Base-by-base conservation (phyloP, 2,888 invertebrate genomes). In the Harpalus rubripes region DNA sequence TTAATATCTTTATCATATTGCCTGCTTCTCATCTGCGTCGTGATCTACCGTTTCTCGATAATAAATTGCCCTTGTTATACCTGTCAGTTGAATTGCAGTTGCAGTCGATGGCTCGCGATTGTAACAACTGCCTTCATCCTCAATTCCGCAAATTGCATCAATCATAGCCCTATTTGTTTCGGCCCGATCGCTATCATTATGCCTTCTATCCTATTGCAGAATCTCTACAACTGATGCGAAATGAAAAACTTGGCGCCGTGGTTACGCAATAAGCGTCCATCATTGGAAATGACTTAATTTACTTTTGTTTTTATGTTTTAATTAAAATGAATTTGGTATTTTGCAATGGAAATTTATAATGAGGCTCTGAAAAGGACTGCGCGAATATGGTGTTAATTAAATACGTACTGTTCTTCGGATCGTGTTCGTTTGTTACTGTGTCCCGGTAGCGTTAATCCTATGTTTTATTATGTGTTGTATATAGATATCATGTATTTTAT, bases 271-370 rank as follows among this genome's bases (percentile, higher is more conserved):
- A 32, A 83, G 83, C 61, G 83, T 83, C 58, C 74, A 83, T 83
- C 83, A 83, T 59, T 58, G 58, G 72, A 39, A 83, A 83, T 83
- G 76, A 83, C 83, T 83, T 76, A 83, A 83, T 83, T 83, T 83
- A 74, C 74, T 83, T 74, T 83, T 83, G 59, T 74, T 83, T 74
- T 83, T 83, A 83, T 83, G 83, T 74, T 83, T 83, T 76, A 83
- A 83, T 83, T 83, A 83, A 83, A 82, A 83, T 76, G 83, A 83
- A 72, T 83, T 83, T 74, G 83, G 76, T 72, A 83, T 82, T 82
- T 82, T 18, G 82, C 56, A 82, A 74, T 61, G 65, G 16, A 78
- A 26, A 58, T 78, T 78, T 78, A 78, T 78, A 78, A 78, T 58
- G 78, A 78, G 58, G 26, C 22, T 41, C 58, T 78, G 56, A 78